phyloP scores from a whole-genome alignment of 2,888 invertebrate genomes.

The Perdita meconis region DNA sequence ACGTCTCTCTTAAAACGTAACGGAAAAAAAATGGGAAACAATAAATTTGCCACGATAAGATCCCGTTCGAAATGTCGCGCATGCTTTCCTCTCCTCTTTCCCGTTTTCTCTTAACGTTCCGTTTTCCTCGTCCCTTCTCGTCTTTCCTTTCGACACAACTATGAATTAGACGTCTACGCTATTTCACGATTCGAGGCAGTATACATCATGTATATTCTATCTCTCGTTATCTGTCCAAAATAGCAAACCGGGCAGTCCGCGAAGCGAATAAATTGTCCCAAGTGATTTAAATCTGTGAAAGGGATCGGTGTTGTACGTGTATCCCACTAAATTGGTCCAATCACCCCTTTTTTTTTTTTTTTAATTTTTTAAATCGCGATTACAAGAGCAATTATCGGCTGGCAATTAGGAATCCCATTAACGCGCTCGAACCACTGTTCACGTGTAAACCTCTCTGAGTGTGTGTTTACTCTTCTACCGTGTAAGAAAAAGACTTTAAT shows the following conservation, averaged over 20 bases:
- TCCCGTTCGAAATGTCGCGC: slow-evolving; percentile 2
- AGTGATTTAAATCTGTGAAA: slow-evolving; percentile 34
- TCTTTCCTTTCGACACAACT: slow-evolving; percentile 27
- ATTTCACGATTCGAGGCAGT: slow-evolving; percentile 65
- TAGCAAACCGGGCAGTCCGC: slow-evolving; percentile 47
- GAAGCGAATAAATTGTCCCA: slow-evolving; percentile 36
- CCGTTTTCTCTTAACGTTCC: background rate
- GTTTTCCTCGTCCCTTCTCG: slow-evolving; percentile 22
- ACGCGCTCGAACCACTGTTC: slow-evolving; percentile 2
- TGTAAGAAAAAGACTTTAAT: slow-evolving; percentile 23
- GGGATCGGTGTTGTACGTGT: slow-evolving; percentile 39
- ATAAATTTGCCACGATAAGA: background rate
- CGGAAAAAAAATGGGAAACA: slow-evolving; percentile 16
- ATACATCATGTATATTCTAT: slow-evolving; percentile 46
- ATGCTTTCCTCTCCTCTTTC: slow-evolving; percentile 24
- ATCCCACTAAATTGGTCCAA: slow-evolving; percentile 63
- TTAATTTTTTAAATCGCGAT: no score
- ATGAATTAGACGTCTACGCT: slow-evolving; percentile 42
- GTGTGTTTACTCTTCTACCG: background rate
- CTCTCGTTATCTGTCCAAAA: slow-evolving; percentile 46
- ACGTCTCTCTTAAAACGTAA: slow-evolving; percentile 18
- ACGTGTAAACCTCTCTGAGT: background rate
- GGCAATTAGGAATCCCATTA: background rate
- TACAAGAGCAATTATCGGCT: slow-evolving; percentile 36
- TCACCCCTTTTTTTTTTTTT: slow-evolving; percentile 50